These are phyloP conservation scores for Trachops cirrhosus DNA, from an alignment of 2,797 vertebrate species.

Conservation along the genomic window DNA sequence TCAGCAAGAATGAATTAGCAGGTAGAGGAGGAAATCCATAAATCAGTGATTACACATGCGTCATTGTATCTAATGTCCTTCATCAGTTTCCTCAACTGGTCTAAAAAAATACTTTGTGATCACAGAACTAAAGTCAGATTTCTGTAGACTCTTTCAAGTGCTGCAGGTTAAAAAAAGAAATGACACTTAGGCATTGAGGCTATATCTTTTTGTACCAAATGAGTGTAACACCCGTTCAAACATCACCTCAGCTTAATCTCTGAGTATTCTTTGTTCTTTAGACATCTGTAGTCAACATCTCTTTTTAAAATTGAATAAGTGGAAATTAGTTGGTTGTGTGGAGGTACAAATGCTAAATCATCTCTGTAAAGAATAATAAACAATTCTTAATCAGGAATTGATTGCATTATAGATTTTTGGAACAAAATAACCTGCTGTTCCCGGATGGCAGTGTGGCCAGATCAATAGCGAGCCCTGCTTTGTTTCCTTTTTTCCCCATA, in stretches of 20 bases:
- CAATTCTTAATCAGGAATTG: slow-evolving; percentile 64
- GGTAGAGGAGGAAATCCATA: slow-evolving; percentile 55
- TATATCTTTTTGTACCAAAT: background rate
- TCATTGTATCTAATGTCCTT: slow-evolving; percentile 30
- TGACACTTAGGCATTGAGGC: background rate
- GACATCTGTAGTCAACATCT: background rate
- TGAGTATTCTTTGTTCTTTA: slow-evolving; percentile 29
- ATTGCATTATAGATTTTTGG: slow-evolving; percentile 64
- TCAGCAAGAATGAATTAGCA: slow-evolving; percentile 70
- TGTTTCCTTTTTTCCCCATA: background rate
- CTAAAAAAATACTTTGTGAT: slow-evolving; percentile 24
- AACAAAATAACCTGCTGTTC: slow-evolving; percentile 46
- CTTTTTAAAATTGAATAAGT: background rate
- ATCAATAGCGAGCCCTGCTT: slow-evolving; percentile 38
- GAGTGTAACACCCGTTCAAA: background rate
- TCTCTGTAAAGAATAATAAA: slow-evolving; percentile 52
- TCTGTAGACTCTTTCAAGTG: slow-evolving; percentile 13
- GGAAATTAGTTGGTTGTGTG: slow-evolving; percentile 24
- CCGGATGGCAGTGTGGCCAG: slow-evolving; percentile 8
- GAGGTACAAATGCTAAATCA: slow-evolving; percentile 9
- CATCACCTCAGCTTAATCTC: background rate
- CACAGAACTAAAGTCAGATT: background rate
- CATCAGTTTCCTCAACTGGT: slow-evolving; percentile 60
- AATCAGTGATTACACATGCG: slow-evolving; percentile 30
- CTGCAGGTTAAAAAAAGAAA: background rate